Evolutionary conservation across 2,797 vertebrate species (phyloP).

Genomic region (Brotula barbata): DNA sequence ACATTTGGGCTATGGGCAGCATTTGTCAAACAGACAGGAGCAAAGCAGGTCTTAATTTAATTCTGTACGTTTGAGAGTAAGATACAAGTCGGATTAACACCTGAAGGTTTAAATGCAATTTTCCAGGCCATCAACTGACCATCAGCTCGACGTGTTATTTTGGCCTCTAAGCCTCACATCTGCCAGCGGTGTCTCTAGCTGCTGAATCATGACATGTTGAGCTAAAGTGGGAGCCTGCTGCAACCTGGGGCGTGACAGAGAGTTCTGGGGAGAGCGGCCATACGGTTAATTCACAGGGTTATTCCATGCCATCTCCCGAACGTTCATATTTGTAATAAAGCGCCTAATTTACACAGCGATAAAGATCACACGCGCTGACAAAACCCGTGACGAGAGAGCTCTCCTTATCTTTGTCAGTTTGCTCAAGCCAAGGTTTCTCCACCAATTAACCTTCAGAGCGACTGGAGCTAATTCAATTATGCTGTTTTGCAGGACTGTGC

Average conservation of each 20-base stretch:
- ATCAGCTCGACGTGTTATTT: constrained; percentile 72
- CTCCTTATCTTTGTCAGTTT: constrained; percentile 61
- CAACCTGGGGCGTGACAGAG: constrained; percentile 23
- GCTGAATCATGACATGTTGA: constrained; percentile 76
- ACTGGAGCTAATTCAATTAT: constrained; percentile 70
- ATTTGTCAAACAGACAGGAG: constrained; percentile 66
- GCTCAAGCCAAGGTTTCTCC: constrained; percentile 43
- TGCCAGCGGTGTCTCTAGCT: constrained; percentile 60
- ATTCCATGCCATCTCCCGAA: constrained; percentile 8
- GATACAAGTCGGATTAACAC: constrained; percentile 75
- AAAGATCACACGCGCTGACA: constrained; percentile 47
- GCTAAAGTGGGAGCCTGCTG: constrained; percentile 30
- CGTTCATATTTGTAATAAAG: constrained; percentile 23
- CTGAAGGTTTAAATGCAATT: constrained; percentile 83
- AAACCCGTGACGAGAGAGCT: constrained; percentile 43
- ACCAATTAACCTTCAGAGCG: constrained; percentile 72
- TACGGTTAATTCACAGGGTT: constrained; percentile 25
- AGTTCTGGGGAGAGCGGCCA: constrained; percentile 24
- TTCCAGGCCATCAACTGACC: constrained; percentile 84
- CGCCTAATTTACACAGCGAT: constrained; percentile 38
- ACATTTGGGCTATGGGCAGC: constrained; percentile 37
- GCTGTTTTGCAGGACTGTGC: constrained; percentile 21
- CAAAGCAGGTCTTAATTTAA: constrained; percentile 71
- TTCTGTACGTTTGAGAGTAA: constrained; percentile 66
- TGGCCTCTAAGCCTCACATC: constrained; percentile 66